Evolutionary conservation across 2,888 invertebrate genomes (phyloP).

Genomic region (Tinea semifulvella): DNA sequence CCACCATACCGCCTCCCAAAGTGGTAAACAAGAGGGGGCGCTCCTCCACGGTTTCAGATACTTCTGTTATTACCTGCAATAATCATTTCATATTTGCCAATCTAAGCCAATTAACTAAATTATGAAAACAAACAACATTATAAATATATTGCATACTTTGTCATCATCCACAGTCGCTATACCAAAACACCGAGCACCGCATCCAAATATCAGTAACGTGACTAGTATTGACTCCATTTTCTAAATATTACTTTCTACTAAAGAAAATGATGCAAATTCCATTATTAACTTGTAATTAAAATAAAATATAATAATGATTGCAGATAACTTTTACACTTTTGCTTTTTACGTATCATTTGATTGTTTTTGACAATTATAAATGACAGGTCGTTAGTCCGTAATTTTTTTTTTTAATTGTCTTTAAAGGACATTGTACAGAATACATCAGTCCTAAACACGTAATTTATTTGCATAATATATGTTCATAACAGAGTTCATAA

Average conservation of each 20-base stretch:
- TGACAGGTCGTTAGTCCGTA: too few species aligned
- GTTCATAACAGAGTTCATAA: too few species aligned
- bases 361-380: not conserved
- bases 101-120: too few species aligned
- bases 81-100: slow-evolving; percentile 14
- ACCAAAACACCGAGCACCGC: slow-evolving; percentile 37
- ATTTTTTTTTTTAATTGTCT: too few species aligned
- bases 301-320: not conserved
- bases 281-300: slow-evolving; percentile 3
- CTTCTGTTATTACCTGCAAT: slow-evolving; percentile 68
- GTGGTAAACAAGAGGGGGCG: slow-evolving; percentile 89
- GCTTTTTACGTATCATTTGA: not conserved
- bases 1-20: slow-evolving; percentile 90
- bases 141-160: slow-evolving; percentile 27
- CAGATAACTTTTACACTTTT: too few species aligned
- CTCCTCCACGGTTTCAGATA: slow-evolving; percentile 74
- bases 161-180: slow-evolving; percentile 39
- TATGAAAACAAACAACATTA: too few species aligned
- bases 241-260: not conserved
- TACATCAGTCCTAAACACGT: too few species aligned
- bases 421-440: too few species aligned
- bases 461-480: too few species aligned
- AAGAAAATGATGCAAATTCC: not conserved
- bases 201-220: slow-evolving; percentile 38
- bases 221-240: slow-evolving; percentile 30